Evolutionary conservation across 2,113 vertebrate genomes (phyloP).

Genomic region (Pholis gunnellus): DNA sequence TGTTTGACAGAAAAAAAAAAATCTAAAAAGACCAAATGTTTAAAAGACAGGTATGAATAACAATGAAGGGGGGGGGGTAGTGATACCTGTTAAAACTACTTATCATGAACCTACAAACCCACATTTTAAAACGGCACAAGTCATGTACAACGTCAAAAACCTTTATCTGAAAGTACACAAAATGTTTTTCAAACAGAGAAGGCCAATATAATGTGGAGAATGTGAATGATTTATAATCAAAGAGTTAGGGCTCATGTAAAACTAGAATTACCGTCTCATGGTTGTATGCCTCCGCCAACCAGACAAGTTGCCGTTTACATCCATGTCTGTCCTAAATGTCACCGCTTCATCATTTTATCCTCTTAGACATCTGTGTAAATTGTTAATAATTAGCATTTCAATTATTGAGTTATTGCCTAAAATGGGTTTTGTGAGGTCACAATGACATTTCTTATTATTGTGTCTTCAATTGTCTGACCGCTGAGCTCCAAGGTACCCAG

Average conservation of each 20-base stretch:
- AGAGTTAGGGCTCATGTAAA: neutral
- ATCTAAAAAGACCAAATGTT: conserved; percentile 11
- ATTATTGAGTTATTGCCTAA: neutral
- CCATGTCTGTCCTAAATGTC: neutral
- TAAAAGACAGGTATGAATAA: neutral
- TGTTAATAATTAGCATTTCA: neutral
- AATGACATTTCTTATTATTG: neutral
- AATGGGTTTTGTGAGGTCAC: neutral
- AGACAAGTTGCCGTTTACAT: neutral
- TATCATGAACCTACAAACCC: neutral
- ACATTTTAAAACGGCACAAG: neutral
- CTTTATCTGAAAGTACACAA: neutral
- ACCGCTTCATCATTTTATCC: too few relatives aligned
- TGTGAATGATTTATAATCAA: neutral
- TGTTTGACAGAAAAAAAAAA: neutral
- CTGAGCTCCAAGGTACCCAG: neutral
- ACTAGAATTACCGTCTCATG: neutral
- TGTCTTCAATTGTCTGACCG: neutral
- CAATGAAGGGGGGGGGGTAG: neutral
- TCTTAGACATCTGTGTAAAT: too few relatives aligned
- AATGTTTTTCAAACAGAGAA: neutral
- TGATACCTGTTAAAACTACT: neutral
- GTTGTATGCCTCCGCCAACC: too few relatives aligned
- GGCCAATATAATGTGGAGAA: neutral
- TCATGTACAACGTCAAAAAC: neutral